These are phyloP conservation scores for Cephus cinctus DNA, from an alignment of 1,140 invertebrate species.

Conservation along the genomic window DNA sequence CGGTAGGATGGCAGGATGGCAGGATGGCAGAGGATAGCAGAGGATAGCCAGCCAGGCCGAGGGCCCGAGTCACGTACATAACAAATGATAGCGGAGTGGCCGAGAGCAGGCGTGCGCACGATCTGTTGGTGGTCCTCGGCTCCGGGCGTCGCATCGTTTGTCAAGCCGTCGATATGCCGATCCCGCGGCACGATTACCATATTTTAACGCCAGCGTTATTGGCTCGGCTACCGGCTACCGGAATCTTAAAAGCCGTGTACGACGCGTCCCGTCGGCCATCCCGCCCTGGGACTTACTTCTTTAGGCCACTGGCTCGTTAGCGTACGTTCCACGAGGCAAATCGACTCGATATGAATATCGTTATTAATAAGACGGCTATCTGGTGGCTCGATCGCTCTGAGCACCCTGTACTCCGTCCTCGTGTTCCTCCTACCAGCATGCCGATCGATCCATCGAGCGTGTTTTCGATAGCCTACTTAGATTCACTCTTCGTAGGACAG, in stretches of 20 bases:
- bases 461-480: too few species aligned
- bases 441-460: constrained; percentile 13
- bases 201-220: constrained; percentile 55
- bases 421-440: constrained; percentile 5
- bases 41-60: constrained; percentile 29
- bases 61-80: constrained; percentile 48
- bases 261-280: background rate
- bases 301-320: constrained; percentile 14
- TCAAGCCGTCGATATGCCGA: constrained; percentile 56
- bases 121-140: constrained; percentile 53
- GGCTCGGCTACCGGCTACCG: constrained; percentile 45
- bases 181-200: constrained; percentile 51
- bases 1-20: constrained; percentile 36
- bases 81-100: constrained; percentile 48
- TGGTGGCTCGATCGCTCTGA: constrained; percentile 4
- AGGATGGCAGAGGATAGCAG: too few species aligned
- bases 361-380: constrained; percentile 16
- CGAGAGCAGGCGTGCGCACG: constrained; percentile 12
- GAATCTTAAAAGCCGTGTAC: constrained; percentile 33
- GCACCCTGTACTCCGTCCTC: constrained; percentile 7
- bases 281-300: too few species aligned
- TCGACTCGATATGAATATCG: constrained; percentile 13
- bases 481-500: too few species aligned
- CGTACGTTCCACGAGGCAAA: constrained; percentile 9
- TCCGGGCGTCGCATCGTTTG: constrained; percentile 51